Evolutionary conservation across 2,113 vertebrate species (phyloP), one percentile per base, ranked within the genome.

Genomic region (Passer domesticus): DNA sequence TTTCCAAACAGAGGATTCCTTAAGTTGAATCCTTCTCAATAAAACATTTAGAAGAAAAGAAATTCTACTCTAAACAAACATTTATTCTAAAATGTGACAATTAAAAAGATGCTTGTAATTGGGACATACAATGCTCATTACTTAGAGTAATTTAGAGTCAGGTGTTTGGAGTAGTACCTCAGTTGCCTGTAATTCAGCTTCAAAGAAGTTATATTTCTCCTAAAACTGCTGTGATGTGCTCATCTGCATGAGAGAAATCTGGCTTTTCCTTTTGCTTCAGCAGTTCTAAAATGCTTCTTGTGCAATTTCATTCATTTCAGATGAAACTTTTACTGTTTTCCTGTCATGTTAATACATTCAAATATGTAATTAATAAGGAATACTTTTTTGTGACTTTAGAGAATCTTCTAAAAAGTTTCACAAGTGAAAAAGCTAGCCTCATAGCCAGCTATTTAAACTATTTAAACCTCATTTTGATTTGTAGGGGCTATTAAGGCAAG

Each of bases 391-490:
- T 72, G 52, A 8, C 35, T 39, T 79, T 75, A 46, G 13, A 68
- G 33, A 81, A 53, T 76, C 25, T 74, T 88, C 25, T 30, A 14
- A 35, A 68, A 78, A 62, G 22, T 37, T 95, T 88, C 41, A 55
- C 28, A 80, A 74, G 27, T 60, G 3, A 37, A 55, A 35, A 81
- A 82, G 10, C 0, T 1, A 58, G 3, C 1, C 12, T 10, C 0
- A 0, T 12, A 81, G 23, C 7, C 20, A 76, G 67, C n/a, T 25
- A n/a, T 68, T 68, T 82, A 90, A 68, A 25, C n/a, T 25, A n/a
- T 68, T 68, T 82, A 90, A 68, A 25, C 15, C 16, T 79, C 8
- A 37, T 75, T 94, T 92, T 92, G 66, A 52, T 92, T 83, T 89
- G 7, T 47, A 58, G 27, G 22, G 20, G 4, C 19, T 68, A 20